phyloP scores from a whole-genome alignment of 2,888 invertebrate species.

The Caradrina clavipalpis region DNA sequence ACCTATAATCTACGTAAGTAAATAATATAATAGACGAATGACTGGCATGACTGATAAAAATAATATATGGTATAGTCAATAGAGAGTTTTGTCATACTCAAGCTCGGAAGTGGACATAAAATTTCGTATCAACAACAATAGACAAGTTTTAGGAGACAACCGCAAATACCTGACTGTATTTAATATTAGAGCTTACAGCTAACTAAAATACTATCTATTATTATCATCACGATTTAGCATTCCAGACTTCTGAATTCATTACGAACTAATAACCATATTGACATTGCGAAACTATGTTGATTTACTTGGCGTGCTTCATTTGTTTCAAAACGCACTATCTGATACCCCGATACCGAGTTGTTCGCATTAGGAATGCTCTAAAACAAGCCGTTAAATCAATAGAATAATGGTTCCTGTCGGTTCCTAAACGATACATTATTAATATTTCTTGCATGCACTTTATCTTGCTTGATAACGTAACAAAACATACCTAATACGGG shows the following conservation, averaged over 20 bases:
- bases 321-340: conserved; percentile 57
- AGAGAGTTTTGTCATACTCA: too few relatives aligned
- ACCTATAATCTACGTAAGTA: too few relatives aligned
- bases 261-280: conserved; percentile 60
- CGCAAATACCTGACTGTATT: too few relatives aligned
- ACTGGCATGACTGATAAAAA: too few relatives aligned
- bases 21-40: too few relatives aligned
- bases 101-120: too few relatives aligned
- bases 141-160: too few relatives aligned
- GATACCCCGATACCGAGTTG: conserved; percentile 47
- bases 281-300: conserved; percentile 66
- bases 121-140: too few relatives aligned
- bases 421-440: conserved; percentile 61
- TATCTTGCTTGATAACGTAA: conserved; percentile 58
- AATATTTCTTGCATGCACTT: conserved; percentile 59
- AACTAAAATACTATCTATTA: conserved; percentile 43
- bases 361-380: conserved; percentile 49
- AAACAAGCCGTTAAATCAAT: conserved; percentile 51
- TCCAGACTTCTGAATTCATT: conserved; percentile 59
- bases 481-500: conserved; percentile 49
- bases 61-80: too few relatives aligned
- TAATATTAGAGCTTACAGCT: neutral
- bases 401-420: conserved; percentile 57
- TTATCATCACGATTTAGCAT: conserved; percentile 52
- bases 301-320: conserved; percentile 65